Conservation (phyloP, 2,797 vertebrate species). For the Rachycentron canadum region DNA sequence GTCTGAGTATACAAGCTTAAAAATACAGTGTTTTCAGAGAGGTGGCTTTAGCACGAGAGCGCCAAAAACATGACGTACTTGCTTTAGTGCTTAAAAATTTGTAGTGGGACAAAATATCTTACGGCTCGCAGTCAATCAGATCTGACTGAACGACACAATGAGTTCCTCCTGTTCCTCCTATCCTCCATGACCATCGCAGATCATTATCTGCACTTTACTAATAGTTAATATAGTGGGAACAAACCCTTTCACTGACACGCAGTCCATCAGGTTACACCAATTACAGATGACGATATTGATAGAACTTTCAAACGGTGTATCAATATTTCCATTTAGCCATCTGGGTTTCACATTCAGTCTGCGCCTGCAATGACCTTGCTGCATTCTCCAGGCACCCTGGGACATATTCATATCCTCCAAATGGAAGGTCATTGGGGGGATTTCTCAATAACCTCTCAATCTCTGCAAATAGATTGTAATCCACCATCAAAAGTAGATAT, state of each 20-base stretch:
- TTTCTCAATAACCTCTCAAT: conserved; percentile 51
- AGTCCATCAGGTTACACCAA: conserved; percentile 59
- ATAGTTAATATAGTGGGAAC: conserved; percentile 28
- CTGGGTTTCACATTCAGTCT: conserved; percentile 53
- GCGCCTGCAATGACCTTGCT: conserved; percentile 44
- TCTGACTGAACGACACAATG: not conserved
- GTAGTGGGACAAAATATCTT: not conserved
- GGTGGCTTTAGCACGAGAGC: not conserved
- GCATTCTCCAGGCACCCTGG: conserved; percentile 26
- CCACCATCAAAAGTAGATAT: conserved; percentile 27
- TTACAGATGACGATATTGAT: conserved; percentile 65
- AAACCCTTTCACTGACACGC: conserved; percentile 39
- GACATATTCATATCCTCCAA: conserved; percentile 39
- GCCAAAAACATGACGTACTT: not conserved
- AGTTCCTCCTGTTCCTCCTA: not conserved
- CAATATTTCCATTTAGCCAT: conserved; percentile 58
- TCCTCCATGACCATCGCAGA: conserved; percentile 19
- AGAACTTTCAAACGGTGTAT: conserved; percentile 57
- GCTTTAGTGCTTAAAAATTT: not conserved
- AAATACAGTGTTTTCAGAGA: not conserved
- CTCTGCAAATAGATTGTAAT: conserved; percentile 38
- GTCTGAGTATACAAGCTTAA: not conserved
- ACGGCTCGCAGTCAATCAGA: not conserved
- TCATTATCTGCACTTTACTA: conserved; percentile 45
- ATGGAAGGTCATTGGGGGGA: conserved; percentile 42